Conservation (phyloP, 2,113 vertebrate species). For the Oreochromis niloticus region DNA sequence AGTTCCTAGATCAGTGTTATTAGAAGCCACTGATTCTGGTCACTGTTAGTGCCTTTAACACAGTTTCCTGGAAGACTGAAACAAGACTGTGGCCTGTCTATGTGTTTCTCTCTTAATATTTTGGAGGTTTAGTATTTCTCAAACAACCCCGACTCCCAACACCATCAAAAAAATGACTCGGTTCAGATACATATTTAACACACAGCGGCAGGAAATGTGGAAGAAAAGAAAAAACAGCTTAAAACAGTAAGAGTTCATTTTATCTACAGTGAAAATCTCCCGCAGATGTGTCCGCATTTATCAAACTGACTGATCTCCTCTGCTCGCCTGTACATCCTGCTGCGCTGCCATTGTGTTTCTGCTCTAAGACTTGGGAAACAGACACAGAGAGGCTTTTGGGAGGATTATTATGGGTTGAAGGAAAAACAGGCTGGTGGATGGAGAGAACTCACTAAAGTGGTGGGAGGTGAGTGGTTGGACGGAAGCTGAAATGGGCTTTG, state of each 20-base stretch:
- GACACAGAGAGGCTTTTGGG: slow-evolving; percentile 16
- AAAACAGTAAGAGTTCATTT: slow-evolving; percentile 23
- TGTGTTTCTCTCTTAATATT: background rate
- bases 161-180: background rate
- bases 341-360: slow-evolving; percentile 11
- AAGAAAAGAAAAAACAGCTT: background rate
- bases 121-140: background rate
- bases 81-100: background rate
- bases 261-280: slow-evolving; percentile 47
- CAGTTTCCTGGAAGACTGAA: background rate
- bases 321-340: background rate
- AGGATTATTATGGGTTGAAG: slow-evolving; percentile 35
- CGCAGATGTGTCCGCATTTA: slow-evolving; percentile 24
- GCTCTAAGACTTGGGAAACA: background rate
- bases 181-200: background rate
- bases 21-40: background rate
- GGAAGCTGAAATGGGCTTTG: background rate
- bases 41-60: background rate
- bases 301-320: slow-evolving; percentile 32
- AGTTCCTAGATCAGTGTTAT: background rate
- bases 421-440: slow-evolving; percentile 12
- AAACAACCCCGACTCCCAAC: background rate
- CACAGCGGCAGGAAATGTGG: background rate
- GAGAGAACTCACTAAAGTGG: slow-evolving; percentile 14
- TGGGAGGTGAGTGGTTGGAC: slow-evolving; percentile 28